These are phyloP conservation scores for Pionites leucogaster DNA, from an alignment of 2,113 vertebrate genomes.

Conservation along the genomic window DNA sequence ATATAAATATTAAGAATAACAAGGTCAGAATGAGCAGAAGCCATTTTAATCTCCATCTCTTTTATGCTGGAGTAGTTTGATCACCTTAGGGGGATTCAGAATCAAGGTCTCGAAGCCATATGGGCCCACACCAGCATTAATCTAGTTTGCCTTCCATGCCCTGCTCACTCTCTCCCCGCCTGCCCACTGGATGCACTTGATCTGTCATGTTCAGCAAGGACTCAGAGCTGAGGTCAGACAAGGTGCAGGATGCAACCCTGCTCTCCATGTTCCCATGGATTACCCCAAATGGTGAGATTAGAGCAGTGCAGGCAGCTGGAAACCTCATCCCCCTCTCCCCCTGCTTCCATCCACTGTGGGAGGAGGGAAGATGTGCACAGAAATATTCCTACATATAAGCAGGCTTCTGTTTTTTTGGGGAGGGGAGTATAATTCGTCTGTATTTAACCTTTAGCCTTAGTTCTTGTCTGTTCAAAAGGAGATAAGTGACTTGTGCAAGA, in stretches of 20 bases:
- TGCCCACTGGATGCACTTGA: background rate
- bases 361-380: rapidly evolving
- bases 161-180: background rate
- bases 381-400: background rate
- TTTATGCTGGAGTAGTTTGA: background rate
- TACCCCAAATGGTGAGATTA: background rate
- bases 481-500: background rate
- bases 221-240: background rate
- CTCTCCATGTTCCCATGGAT: background rate
- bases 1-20: background rate
- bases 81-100: background rate
- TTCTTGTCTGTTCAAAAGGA: background rate
- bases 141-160: background rate
- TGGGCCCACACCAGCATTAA: background rate
- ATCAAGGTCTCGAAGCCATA: background rate
- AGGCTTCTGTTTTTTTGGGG: background rate
- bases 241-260: background rate
- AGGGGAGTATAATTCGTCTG: background rate
- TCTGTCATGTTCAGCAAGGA: background rate
- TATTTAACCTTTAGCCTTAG: background rate
- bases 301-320: background rate
- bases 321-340: background rate
- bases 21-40: background rate
- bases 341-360: background rate
- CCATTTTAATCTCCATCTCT: background rate